Evolutionary conservation across 2,797 vertebrate species (phyloP).

Genomic region (Neosilurus hyrtlii): DNA sequence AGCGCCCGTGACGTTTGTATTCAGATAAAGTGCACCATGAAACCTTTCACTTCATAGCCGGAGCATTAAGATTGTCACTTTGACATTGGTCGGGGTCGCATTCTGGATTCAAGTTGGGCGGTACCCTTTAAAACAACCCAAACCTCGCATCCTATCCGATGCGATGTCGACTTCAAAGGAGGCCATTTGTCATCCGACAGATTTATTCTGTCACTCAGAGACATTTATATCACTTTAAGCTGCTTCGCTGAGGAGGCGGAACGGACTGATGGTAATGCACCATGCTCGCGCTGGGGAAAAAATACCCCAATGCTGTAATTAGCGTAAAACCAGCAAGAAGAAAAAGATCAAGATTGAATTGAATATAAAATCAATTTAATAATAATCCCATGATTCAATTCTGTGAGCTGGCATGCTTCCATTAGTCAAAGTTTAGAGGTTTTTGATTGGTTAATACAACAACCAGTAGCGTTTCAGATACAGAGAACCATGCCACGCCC

Average conservation of each 20-base stretch:
- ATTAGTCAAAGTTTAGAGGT: background rate
- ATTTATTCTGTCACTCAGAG: slow-evolving; percentile 76
- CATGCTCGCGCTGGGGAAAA: background rate
- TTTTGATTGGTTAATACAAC: slow-evolving; percentile 6
- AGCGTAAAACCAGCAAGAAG: background rate
- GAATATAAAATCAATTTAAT: background rate
- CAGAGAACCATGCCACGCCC: background rate
- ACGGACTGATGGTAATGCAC: background rate
- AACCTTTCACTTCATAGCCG: slow-evolving; percentile 57
- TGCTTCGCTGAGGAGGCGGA: slow-evolving; percentile 59
- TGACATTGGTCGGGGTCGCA: slow-evolving; percentile 65
- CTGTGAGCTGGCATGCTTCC: background rate
- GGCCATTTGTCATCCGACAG: slow-evolving; percentile 76
- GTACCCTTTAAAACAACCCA: slow-evolving; percentile 68
- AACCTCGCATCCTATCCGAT: slow-evolving; percentile 71
- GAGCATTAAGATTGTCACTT: slow-evolving; percentile 65
- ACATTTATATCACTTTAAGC: slow-evolving; percentile 78
- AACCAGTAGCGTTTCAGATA: background rate
- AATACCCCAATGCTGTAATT: background rate
- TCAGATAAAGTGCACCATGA: slow-evolving; percentile 65
- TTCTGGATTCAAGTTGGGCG: slow-evolving; percentile 49
- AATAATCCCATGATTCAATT: background rate
- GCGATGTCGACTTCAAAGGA: slow-evolving; percentile 70
- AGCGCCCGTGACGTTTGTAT: slow-evolving; percentile 71
- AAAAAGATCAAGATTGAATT: background rate